Percentiles rank a stretch among this genome's conserved stretches.
Conservation (phyloP, 2,888 invertebrate genomes). For the Cerastis rubricosa region DNA sequence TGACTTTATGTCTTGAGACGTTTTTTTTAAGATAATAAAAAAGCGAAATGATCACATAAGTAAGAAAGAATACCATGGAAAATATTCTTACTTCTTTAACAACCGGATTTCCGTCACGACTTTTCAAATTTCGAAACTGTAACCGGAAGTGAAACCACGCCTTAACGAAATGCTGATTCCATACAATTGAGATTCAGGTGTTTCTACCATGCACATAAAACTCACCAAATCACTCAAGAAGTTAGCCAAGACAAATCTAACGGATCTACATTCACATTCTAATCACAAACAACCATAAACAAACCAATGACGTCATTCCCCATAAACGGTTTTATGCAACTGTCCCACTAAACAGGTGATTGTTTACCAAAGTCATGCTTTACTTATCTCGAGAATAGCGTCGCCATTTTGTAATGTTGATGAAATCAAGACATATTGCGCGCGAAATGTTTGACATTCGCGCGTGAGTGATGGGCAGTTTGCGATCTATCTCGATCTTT, state of each 20-base stretch:
- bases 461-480: slow-evolving; percentile 25
- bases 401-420: slow-evolving; percentile 49
- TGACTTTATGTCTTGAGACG: background rate
- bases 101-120: background rate
- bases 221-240: background rate
- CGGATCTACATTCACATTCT: slow-evolving; percentile 29
- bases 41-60: background rate
- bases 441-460: slow-evolving; percentile 30
- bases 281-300: slow-evolving; percentile 24
- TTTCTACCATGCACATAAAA: background rate
- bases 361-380: slow-evolving; percentile 59
- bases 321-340: slow-evolving; percentile 58
- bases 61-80: background rate
- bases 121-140: background rate
- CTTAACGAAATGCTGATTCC: background rate
- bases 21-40: background rate
- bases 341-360: slow-evolving; percentile 48
- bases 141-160: background rate
- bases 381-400: slow-evolving; percentile 36
- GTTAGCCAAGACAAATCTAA: background rate
- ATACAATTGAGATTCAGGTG: background rate
- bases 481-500: slow-evolving; percentile 13
- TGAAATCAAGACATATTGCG: slow-evolving; percentile 51
- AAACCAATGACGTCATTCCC: slow-evolving; percentile 36
- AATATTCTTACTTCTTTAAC: background rate